Evolutionary conservation across 2,797 vertebrate genomes (phyloP).

Genomic region (Melanotaenia trifasciata): DNA sequence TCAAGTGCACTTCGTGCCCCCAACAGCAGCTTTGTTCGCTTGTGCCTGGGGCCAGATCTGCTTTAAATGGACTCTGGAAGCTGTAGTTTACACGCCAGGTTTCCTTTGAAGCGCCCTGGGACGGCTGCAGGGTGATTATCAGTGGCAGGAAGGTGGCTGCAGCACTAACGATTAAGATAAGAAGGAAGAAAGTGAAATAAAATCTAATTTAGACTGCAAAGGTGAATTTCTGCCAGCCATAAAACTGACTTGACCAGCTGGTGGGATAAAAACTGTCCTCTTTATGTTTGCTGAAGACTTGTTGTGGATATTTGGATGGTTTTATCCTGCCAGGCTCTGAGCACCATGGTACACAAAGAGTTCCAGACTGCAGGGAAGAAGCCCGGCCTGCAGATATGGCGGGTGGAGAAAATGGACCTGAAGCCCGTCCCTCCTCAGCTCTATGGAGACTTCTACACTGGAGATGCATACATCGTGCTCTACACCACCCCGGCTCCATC

Average conservation of each 20-base stretch:
- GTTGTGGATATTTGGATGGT: not conserved
- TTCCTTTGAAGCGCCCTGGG: not conserved
- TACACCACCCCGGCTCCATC: constrained; percentile 83
- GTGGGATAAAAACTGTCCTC: not conserved
- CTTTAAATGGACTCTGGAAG: too few species aligned
- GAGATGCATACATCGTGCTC: constrained; percentile 92
- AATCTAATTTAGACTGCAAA: not conserved
- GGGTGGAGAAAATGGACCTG: constrained; percentile 91
- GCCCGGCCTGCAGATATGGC: constrained; percentile 93
- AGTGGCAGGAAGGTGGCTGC: too few species aligned
- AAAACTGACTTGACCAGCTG: not conserved
- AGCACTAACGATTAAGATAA: not conserved
- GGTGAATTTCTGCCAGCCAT: not conserved
- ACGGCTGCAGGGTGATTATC: not conserved
- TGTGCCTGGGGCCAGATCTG: too few species aligned
- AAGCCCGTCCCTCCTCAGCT: constrained; percentile 83
- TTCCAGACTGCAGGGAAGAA: constrained; percentile 89
- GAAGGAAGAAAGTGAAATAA: not conserved
- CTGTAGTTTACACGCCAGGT: not conserved
- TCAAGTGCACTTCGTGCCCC: too few species aligned
- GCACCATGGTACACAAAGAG: constrained; percentile 85
- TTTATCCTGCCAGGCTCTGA: constrained; percentile 37
- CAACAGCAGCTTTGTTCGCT: too few species aligned
- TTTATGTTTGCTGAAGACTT: not conserved
- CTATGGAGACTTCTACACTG: constrained; percentile 89